phyloP scores from a whole-genome alignment of 2,797 vertebrate species.

The Notamacropus eugenii region DNA sequence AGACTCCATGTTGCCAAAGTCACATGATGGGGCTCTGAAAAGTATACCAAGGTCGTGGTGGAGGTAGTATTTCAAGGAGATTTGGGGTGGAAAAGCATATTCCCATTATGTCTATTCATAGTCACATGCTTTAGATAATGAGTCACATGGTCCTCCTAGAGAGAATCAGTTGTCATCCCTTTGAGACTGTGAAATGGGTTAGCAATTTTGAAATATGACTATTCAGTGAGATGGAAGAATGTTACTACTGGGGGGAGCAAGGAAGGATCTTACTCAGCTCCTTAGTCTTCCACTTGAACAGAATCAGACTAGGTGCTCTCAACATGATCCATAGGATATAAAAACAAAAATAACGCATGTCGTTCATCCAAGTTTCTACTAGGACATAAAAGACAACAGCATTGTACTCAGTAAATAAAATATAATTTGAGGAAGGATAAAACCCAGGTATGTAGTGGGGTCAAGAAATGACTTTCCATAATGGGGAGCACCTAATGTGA shows the following conservation, averaged over 20 bases:
- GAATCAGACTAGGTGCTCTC: no score
- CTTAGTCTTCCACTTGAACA: not conserved
- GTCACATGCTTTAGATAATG: not conserved
- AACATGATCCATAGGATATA: not conserved
- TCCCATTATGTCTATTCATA: not conserved
- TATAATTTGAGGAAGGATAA: not conserved
- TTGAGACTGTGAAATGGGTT: not conserved
- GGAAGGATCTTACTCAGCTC: not conserved
- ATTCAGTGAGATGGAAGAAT: not conserved
- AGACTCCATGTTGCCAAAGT: no score
- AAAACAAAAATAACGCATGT: not conserved
- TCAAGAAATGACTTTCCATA: not conserved
- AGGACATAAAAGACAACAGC: not conserved
- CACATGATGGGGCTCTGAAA: not conserved
- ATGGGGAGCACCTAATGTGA: not conserved
- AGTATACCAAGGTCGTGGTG: not conserved
- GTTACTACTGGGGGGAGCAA: not conserved
- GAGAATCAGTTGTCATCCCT: not conserved
- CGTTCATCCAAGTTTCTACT: not conserved
- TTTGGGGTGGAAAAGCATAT: not conserved
- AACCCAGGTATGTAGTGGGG: not conserved
- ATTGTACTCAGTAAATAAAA: not conserved
- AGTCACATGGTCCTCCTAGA: not conserved
- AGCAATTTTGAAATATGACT: not conserved
- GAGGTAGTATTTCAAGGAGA: not conserved